phyloP scores from a whole-genome alignment of 2,888 invertebrate genomes.

The Drosophila kokeensis region DNA sequence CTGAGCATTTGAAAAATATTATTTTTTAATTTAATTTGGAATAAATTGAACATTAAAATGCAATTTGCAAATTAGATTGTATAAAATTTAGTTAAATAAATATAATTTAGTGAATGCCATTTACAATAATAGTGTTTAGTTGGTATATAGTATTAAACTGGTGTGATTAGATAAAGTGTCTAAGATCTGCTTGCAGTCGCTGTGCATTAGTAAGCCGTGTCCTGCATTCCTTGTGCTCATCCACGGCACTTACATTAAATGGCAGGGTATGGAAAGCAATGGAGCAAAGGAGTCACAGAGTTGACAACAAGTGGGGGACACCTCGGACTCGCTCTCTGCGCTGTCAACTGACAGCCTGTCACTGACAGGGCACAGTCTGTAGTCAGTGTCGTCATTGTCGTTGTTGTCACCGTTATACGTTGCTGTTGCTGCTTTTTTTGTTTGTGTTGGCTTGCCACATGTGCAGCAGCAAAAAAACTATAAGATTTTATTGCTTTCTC shows the following conservation, averaged over 20 bases:
- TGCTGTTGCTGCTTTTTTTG: conserved; percentile 26
- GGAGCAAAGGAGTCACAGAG: conserved; percentile 41
- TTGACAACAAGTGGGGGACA: conserved; percentile 70
- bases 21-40: not conserved
- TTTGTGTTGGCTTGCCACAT: conserved; percentile 64
- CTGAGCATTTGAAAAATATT: accelerated
- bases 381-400: conserved; percentile 77
- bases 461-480: conserved; percentile 66
- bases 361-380: conserved; percentile 71
- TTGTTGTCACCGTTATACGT: conserved; percentile 67
- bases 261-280: conserved; percentile 32
- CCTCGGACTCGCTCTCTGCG: conserved; percentile 36
- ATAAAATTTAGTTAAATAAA: not conserved
- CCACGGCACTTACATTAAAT: not conserved
- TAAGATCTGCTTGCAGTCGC: not conserved
- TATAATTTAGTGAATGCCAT: not conserved
- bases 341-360: conserved; percentile 70
- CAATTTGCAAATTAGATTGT: not conserved
- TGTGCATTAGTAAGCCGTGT: not conserved
- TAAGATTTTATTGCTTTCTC: conserved; percentile 77
- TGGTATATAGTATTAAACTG: not conserved
- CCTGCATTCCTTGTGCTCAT: not conserved
- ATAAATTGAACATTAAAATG: not conserved
- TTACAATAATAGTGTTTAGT: not conserved
- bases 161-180: not conserved